Conservation (phyloP, 2,797 vertebrate genomes). For the Microhierax caerulescens region DNA sequence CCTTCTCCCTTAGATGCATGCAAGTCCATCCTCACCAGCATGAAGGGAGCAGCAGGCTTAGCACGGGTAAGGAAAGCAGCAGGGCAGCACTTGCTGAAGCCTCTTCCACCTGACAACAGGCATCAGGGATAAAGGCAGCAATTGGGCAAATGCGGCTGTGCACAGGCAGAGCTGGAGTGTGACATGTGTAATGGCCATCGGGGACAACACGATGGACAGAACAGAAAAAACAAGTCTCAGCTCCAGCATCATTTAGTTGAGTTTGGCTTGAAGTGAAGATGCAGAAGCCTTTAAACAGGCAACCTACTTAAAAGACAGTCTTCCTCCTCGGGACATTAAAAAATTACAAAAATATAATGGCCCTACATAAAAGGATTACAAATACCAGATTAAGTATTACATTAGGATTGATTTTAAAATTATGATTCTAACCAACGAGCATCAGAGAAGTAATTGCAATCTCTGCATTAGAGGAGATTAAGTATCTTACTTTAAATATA, state of each 20-base stretch:
- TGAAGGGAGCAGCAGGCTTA: rapidly evolving
- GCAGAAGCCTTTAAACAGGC: not conserved
- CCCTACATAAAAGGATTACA: not conserved
- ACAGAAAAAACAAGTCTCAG: not conserved
- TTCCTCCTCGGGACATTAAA: not conserved
- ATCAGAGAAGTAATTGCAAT: not conserved
- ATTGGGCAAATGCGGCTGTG: rapidly evolving
- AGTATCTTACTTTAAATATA: not conserved
- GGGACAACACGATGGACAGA: rapidly evolving
- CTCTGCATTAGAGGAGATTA: not conserved
- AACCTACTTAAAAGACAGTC: not conserved
- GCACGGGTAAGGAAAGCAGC: not conserved
- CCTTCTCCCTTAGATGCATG: not conserved
- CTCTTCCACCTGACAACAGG: not conserved
- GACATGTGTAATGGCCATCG: not conserved
- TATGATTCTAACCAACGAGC: not conserved
- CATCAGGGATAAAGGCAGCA: rapidly evolving
- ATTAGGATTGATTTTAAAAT: not conserved
- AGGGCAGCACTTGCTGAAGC: not conserved
- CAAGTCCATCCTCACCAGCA: rapidly evolving
- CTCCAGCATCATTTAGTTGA: not conserved
- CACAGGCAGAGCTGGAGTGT: not conserved
- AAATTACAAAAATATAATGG: not conserved
- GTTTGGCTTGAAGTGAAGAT: rapidly evolving
- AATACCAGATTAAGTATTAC: not conserved